These are phyloP conservation scores for Atherix ibis DNA, from an alignment of 2,888 invertebrate species.

Conservation along the genomic window DNA sequence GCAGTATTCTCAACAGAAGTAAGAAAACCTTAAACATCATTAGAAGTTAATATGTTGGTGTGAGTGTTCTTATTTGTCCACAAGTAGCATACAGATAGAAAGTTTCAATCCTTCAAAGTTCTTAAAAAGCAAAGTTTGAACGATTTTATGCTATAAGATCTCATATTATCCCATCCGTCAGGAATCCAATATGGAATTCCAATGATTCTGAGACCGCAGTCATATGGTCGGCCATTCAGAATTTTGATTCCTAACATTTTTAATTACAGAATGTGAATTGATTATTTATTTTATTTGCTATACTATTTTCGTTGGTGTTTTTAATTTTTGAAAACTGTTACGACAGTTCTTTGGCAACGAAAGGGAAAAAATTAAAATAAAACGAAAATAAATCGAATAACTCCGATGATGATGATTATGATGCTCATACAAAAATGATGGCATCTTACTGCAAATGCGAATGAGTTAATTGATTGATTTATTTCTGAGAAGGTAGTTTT, in stretches of 20 bases:
- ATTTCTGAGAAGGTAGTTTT: conserved; percentile 9
- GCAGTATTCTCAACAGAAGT: too few relatives aligned
- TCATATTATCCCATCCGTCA: background rate
- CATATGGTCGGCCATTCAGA: conserved; percentile 10
- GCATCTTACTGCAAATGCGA: background rate
- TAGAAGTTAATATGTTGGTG: too few relatives aligned
- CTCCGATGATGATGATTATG: too few relatives aligned
- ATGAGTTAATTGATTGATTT: conserved; percentile 10
- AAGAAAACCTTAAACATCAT: too few relatives aligned
- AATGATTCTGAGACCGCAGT: conserved; percentile 9
- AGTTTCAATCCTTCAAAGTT: too few relatives aligned
- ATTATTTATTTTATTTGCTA: background rate
- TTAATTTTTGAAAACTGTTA: too few relatives aligned
- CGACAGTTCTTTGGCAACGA: background rate
- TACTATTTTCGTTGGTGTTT: too few relatives aligned
- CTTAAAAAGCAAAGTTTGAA: too few relatives aligned
- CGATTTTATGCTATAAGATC: too few relatives aligned
- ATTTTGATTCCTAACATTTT: conserved; percentile 9
- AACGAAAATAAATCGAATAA: background rate
- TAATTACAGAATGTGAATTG: conserved; percentile 6
- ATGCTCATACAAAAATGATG: too few relatives aligned
- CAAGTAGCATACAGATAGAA: too few relatives aligned
- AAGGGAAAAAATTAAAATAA: background rate
- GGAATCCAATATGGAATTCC: conserved; percentile 10
- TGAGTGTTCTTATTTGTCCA: too few relatives aligned